phyloP scores from a whole-genome alignment of 37 sponge, comb jelly and placozoan genomes.

The Cladorhizidae sp. region DNA sequence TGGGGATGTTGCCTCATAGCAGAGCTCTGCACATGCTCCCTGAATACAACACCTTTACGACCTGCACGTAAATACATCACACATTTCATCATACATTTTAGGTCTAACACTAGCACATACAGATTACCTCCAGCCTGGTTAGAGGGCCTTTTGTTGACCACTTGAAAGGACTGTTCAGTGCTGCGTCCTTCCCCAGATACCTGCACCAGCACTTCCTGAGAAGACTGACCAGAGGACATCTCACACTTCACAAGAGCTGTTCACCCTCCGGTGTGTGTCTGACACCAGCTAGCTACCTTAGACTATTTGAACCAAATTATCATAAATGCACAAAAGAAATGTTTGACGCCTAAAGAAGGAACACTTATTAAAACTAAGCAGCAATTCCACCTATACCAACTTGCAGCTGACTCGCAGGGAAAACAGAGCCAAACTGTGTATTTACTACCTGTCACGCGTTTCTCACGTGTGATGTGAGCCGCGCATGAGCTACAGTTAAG shows the following conservation, averaged over 20 bases:
- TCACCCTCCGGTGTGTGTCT: too few species aligned
- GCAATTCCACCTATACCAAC: too few species aligned
- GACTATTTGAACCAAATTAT: too few species aligned
- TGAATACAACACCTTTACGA: too few species aligned
- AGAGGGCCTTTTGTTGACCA: constrained; percentile 5
- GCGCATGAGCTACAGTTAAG: neutral
- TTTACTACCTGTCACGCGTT: constrained; percentile 10
- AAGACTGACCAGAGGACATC: neutral
- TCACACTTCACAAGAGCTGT: too few species aligned
- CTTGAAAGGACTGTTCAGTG: constrained; percentile 45
- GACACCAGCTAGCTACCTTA: too few species aligned
- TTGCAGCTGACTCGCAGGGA: too few species aligned
- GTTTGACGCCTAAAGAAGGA: too few species aligned
- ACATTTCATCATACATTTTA: neutral
- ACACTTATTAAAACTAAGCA: too few species aligned
- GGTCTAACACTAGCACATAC: neutral
- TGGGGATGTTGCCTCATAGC: too few species aligned
- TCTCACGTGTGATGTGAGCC: neutral
- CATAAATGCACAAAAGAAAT: too few species aligned
- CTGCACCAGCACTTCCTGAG: neutral
- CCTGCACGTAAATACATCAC: neutral
- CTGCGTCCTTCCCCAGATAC: neutral
- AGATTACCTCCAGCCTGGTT: neutral
- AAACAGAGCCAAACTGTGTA: neutral
- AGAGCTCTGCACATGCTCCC: too few species aligned